These are phyloP conservation scores for Styela clava DNA, from an alignment of 23 tunicate species.

Conservation along the genomic window DNA sequence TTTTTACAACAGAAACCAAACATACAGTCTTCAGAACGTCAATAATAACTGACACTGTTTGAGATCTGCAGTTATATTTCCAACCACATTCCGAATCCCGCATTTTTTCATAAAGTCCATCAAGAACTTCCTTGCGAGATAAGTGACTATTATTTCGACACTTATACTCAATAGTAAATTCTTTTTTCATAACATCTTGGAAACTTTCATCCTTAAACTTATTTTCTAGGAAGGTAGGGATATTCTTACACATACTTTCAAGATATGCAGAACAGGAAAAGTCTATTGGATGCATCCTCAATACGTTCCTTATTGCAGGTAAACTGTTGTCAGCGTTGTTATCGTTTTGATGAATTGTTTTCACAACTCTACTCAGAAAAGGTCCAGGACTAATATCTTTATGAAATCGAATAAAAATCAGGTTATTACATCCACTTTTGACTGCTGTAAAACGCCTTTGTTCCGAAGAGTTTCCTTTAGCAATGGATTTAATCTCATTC, in stretches of 20 bases:
- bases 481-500: background rate
- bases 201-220: constrained; percentile 29
- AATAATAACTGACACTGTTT: constrained; percentile 33
- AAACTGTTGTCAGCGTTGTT: background rate
- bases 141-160: constrained; percentile 59
- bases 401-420: constrained; percentile 40
- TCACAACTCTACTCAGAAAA: constrained; percentile 34
- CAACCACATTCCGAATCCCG: constrained; percentile 25
- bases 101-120: constrained; percentile 31
- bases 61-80: constrained; percentile 66
- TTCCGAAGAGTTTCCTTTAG: background rate
- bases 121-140: constrained; percentile 27
- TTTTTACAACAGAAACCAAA: constrained; percentile 38
- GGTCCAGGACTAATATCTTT: constrained; percentile 43
- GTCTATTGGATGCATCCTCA: constrained; percentile 77
- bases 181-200: constrained; percentile 15
- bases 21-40: constrained; percentile 55
- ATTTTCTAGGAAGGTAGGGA: constrained; percentile 35
- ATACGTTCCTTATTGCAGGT: constrained; percentile 33
- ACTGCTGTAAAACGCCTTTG: constrained; percentile 38
- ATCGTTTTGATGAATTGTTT: constrained; percentile 8
- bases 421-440: constrained; percentile 72
- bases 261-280: constrained; percentile 48
- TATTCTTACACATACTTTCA: constrained; percentile 24
- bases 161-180: constrained; percentile 54